A percentile compares a stretch with the other conserved stretches of the same genome.
Conservation (phyloP, 2,797 vertebrate genomes). For the Falco columbarius region DNA sequence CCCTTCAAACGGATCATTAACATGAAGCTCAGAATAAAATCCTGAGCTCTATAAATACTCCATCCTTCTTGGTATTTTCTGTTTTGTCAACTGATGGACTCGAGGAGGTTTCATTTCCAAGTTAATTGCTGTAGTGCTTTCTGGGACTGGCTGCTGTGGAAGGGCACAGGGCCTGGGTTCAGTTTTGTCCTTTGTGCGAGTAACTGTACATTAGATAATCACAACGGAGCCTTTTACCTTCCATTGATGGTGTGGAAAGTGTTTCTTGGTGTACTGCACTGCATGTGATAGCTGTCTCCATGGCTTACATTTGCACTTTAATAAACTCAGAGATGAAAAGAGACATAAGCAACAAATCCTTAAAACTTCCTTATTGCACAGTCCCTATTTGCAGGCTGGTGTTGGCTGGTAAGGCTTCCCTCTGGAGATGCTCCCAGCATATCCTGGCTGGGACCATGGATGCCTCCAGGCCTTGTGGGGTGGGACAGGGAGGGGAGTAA, state of each 20-base stretch:
- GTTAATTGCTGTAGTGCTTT: not conserved
- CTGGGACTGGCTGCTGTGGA: not conserved
- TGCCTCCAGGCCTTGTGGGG: not conserved
- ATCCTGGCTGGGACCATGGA: not conserved
- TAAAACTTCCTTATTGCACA: not conserved
- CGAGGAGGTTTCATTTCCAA: not conserved
- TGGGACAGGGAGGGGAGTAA: not conserved
- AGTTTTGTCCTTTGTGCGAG: constrained; percentile 66
- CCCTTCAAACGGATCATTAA: not conserved
- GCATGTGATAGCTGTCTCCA: constrained; percentile 62
- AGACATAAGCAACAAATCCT: constrained; percentile 16
- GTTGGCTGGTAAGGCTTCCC: not conserved
- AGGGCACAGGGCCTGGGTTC: constrained; percentile 41
- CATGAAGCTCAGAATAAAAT: not conserved
- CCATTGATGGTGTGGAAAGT: constrained; percentile 56
- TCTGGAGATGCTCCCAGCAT: not conserved
- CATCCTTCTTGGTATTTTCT: not conserved
- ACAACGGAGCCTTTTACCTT: constrained; percentile 40
- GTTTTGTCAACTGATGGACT: not conserved
- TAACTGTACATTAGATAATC: constrained; percentile 43
- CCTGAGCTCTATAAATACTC: not conserved
- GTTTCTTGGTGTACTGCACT: constrained; percentile 33
- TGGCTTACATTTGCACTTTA: constrained; percentile 71
- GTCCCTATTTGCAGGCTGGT: not conserved
- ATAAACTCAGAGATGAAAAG: constrained; percentile 62